Evolutionary conservation across 1,140 invertebrate genomes (phyloP).

Genomic region (Lepidurus packardi): DNA sequence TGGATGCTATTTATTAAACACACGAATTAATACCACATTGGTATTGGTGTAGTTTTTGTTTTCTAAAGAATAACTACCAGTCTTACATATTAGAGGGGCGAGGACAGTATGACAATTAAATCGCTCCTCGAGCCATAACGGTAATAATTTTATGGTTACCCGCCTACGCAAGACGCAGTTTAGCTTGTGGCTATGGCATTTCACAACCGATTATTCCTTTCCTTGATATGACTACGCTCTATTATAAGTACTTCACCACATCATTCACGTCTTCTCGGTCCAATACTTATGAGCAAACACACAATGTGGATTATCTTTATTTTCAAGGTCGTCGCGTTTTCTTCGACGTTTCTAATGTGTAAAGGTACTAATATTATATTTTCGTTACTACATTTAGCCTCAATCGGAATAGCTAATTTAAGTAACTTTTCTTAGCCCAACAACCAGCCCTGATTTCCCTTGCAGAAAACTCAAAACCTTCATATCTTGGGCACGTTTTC

Average conservation of each 20-base stretch:
- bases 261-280: background rate
- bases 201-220: background rate
- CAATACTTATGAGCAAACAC: background rate
- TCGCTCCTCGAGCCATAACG: background rate
- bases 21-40: background rate
- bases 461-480: background rate
- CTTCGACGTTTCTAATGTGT: background rate
- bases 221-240: background rate
- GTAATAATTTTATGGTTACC: background rate
- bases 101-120: too few relatives aligned
- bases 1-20: too few relatives aligned
- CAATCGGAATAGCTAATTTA: too few relatives aligned
- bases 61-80: background rate
- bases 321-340: background rate
- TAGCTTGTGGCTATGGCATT: background rate
- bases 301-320: background rate
- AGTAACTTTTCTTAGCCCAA: background rate
- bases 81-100: too few relatives aligned
- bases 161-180: background rate
- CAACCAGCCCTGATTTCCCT: background rate
- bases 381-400: background rate
- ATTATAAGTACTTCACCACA: background rate
- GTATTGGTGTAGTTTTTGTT: slow-evolving; percentile 25
- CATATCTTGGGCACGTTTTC: background rate
- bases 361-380: background rate